Conservation (phyloP, 1,140 invertebrate genomes). For the Cecropterus lyciades region DNA sequence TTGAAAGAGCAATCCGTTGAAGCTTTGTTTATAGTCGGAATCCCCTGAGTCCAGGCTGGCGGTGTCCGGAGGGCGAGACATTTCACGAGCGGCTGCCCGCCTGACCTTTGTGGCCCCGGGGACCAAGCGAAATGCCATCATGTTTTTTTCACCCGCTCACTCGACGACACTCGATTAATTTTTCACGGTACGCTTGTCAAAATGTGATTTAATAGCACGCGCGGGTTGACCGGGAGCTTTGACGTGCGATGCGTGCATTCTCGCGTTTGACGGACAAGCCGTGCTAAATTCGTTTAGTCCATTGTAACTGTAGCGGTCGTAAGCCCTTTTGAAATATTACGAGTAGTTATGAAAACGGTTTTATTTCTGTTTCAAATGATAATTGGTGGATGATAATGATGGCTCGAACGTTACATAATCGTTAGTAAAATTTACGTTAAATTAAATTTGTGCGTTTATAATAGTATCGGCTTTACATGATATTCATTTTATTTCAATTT, state of each 20-base stretch:
- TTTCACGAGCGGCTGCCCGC: slow-evolving; percentile 77
- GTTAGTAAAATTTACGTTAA: too few species aligned
- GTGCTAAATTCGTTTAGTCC: slow-evolving; percentile 41
- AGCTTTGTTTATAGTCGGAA: slow-evolving; percentile 39
- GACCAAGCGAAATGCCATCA: slow-evolving; percentile 75
- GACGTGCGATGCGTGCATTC: slow-evolving; percentile 71
- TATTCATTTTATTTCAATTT: too few species aligned
- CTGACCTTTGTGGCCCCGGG: slow-evolving; percentile 76
- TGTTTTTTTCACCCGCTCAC: slow-evolving; percentile 71
- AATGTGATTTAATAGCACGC: slow-evolving; percentile 82
- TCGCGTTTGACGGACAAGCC: slow-evolving; percentile 37
- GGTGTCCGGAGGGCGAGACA: slow-evolving; percentile 65
- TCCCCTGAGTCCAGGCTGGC: slow-evolving; percentile 56
- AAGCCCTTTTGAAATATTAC: slow-evolving; percentile 7
- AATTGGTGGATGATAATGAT: too few species aligned
- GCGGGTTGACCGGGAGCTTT: slow-evolving; percentile 72
- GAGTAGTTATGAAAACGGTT: background rate
- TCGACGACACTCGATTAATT: slow-evolving; percentile 83
- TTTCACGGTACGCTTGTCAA: slow-evolving; percentile 83
- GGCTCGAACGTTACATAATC: too few species aligned
- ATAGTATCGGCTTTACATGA: too few species aligned
- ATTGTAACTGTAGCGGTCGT: slow-evolving; percentile 36
- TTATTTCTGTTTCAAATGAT: too few species aligned
- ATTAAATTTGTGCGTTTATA: too few species aligned
- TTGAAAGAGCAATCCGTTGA: slow-evolving; percentile 33